Evolutionary conservation across 2,797 vertebrate species (phyloP), one percentile per base, ranked within the genome.

Genomic region (Tokudaia tokunoshimensis): DNA sequence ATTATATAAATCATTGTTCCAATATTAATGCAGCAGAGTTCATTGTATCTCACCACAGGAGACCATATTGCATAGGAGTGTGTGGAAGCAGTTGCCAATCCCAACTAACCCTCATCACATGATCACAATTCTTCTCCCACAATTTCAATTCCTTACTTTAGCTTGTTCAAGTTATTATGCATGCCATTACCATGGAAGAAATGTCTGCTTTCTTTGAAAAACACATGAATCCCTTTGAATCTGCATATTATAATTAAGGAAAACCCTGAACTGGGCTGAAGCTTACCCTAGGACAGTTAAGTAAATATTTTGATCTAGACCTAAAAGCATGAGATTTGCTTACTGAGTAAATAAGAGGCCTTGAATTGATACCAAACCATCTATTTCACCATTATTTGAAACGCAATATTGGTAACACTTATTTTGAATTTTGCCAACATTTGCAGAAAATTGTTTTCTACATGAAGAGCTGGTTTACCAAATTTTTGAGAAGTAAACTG

Each of bases 1-100:
- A 92, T 96, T 92, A 89, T 65, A 52, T 63, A 82, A 96, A 89
- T 67, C 24, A 44, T 94, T 75, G 31, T 95, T 89, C 79, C 41
- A 87, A 91, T 86, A 37, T 59, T 75, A 94, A 83, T 79, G 76
- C 19, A 63, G n/a, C 4, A 57, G 31, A 78, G 75, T 74, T 86
- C 94, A 92, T 34, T 72, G 85, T 84, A 52, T 86, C 59, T 92
- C 93, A n/a, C 88, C 24, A 6, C 61, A 90, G 92, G 89, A 26
- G 0, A 79, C 19, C 34, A 0, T 0, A 0, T 44, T 52, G 81
- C 22, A 13, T 8, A 65, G 44, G 57, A 78, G 83, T 10, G 2
- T 78, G 0, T 31, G 22, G 41, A 55, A 80, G 20, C 29, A 65
- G 82, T 55, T 91, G 50, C 76, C 92, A 84, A 52, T 61, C 47